Evolutionary conservation across 2,888 invertebrate species (phyloP), one percentile per base, ranked within the genome.

Genomic region (Noctua janthina): DNA sequence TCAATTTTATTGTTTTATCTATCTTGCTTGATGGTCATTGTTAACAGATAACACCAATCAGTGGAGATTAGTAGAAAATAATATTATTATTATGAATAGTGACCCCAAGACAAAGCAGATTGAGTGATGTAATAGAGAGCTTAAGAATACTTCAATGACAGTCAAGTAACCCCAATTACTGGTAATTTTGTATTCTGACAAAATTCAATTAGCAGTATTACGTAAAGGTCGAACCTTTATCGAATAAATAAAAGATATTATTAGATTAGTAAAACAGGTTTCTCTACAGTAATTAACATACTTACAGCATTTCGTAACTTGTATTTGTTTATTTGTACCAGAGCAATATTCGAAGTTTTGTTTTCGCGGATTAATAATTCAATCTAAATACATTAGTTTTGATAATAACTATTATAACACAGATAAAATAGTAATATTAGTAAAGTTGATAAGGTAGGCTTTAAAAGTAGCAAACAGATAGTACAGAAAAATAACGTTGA

Each of bases 211-310:
- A 88, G 80, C 75, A 67, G 66, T 66, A 54, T 87, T 87, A 88
- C 73, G 75, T 88, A 81, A 81, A 79, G 73, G 71, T 78, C 59
- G 23, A 56, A 72, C 56, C 59, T 72, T 54, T 74, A 35, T 51
- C 46, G 68, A 74, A 77, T 85, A 78, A 76, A 76, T 71, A 67
- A 77, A 46, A 23, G 17, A 59, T 62, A 79, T 87, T 87, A 88
- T 89, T 82, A 88, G 81, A 88, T 89, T 89, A 84, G 29, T 29
- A 43, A 79, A 81, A 81, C 80, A 85, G 75, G 87, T 87, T 89
- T 81, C 62, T 56, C 39, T 67, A 70, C 35, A 73, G 54, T 68
- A 82, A 88, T 79, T 84, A 86, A 80, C 81, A 79, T 86, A 74
- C 69, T 69, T 76, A 76, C 69, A 70, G 46, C 13, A 80, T 76